Evolutionary conservation across 53 echinoderm and acorn worm species (phyloP).

Genomic region (Pentamera pediparva): DNA sequence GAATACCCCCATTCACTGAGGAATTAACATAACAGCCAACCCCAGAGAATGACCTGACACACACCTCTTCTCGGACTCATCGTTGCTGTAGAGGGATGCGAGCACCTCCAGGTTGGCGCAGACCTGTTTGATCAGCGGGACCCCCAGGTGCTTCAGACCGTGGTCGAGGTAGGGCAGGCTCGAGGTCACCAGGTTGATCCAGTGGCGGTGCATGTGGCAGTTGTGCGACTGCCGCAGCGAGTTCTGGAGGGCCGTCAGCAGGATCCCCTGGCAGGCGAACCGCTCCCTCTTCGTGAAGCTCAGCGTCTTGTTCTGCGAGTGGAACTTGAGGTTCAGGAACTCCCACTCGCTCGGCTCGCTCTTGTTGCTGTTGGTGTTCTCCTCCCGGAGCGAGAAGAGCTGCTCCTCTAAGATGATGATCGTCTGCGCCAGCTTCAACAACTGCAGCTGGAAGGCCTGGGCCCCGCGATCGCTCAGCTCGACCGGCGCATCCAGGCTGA

Average conservation of each 20-base stretch:
- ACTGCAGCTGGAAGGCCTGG: slow-evolving; percentile 92
- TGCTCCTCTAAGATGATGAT: slow-evolving; percentile 96
- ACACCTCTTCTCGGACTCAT: slow-evolving; percentile 54
- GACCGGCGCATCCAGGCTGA: slow-evolving; percentile 62
- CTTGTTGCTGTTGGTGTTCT: slow-evolving; percentile 33
- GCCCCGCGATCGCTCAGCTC: slow-evolving; percentile 72
- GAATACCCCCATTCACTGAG: too few relatives aligned
- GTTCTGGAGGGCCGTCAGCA: slow-evolving; percentile 74
- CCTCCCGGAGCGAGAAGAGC: slow-evolving; percentile 76
- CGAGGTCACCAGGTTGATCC: slow-evolving; percentile 86
- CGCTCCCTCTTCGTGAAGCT: slow-evolving; percentile 78
- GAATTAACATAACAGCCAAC: neutral
- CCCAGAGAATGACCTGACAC: neutral
- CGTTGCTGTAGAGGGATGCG: slow-evolving; percentile 60
- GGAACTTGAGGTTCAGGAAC: slow-evolving; percentile 75
- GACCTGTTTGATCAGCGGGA: slow-evolving; percentile 79
- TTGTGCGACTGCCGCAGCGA: slow-evolving; percentile 93
- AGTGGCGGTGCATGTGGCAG: slow-evolving; percentile 93
- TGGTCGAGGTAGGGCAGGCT: slow-evolving; percentile 80
- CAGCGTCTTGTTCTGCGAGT: slow-evolving; percentile 64
- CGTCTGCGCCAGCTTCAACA: slow-evolving; percentile 74
- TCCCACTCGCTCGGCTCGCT: slow-evolving; percentile 72
- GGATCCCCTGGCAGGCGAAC: slow-evolving; percentile 74
- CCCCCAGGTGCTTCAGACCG: slow-evolving; percentile 76
- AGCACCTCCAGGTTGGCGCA: slow-evolving; percentile 89